phyloP scores from a whole-genome alignment of 53 echinoderm and acorn worm species.

The Echinometra lucunter region DNA sequence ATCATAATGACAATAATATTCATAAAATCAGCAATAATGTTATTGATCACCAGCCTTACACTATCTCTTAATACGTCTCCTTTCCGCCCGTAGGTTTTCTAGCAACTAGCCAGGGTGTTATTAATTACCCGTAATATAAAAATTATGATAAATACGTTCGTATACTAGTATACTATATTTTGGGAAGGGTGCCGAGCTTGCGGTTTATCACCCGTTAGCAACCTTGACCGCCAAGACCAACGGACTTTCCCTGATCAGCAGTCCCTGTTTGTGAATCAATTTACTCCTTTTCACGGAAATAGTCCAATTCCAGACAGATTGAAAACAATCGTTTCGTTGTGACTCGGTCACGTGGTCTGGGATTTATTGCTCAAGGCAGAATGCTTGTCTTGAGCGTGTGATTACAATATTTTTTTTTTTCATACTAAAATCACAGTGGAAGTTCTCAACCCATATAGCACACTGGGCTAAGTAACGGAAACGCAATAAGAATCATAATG shows the following conservation, averaged over 20 bases:
- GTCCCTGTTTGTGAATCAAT: neutral
- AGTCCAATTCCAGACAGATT: neutral
- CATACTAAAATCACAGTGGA: neutral
- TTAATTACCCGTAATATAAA: neutral
- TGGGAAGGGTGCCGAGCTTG: conserved; percentile 41
- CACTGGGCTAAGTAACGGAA: neutral
- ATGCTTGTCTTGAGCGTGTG: neutral
- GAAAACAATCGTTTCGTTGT: conserved; percentile 25
- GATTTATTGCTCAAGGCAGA: neutral
- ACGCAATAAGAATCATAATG: neutral
- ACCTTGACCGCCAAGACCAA: conserved; percentile 37
- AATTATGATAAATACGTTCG: neutral
- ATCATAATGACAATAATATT: no score
- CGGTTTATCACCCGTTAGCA: neutral
- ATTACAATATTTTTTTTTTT: neutral
- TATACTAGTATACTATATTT: neutral
- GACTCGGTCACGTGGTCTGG: neutral
- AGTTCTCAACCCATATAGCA: neutral
- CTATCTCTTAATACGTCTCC: no score
- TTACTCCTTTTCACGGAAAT: conserved; percentile 27
- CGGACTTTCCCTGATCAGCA: conserved; percentile 26
- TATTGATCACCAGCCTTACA: no score
- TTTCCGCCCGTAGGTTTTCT: no score
- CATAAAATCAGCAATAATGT: no score
- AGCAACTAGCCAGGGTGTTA: neutral